Conservation (phyloP, 30 jellyfish, hydroid and myxozoan genomes). For the Turritopsis rubra region DNA sequence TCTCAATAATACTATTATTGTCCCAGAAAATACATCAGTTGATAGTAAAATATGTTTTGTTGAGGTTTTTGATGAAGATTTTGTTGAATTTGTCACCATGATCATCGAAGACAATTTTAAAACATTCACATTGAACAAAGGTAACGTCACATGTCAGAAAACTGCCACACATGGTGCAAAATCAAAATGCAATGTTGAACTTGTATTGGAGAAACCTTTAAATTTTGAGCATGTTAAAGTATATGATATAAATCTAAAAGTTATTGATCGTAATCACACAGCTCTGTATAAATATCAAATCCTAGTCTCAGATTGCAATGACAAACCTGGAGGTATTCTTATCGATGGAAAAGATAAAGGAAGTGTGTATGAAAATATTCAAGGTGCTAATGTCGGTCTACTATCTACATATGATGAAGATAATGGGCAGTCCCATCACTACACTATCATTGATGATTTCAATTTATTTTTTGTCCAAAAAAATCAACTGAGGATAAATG, state of each 20-base stretch:
- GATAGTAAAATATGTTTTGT: conserved; percentile 6
- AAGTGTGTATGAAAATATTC: conserved; percentile 24
- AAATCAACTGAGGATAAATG: not conserved
- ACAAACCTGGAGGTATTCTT: conserved; percentile 22
- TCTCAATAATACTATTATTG: conserved; percentile 7
- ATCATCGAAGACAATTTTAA: not conserved
- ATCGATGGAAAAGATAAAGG: conserved; percentile 6
- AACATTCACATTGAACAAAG: not conserved
- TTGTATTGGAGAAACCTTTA: conserved; percentile 1
- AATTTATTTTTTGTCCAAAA: conserved; percentile 24
- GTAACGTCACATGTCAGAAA: not conserved
- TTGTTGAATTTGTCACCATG: not conserved
- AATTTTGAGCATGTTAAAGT: conserved; percentile 16
- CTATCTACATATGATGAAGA: conserved; percentile 33
- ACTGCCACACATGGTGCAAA: conserved; percentile 3
- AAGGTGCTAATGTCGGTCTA: conserved; percentile 29
- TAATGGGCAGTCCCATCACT: conserved; percentile 16
- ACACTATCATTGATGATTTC: not conserved
- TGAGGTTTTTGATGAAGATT: conserved; percentile 31
- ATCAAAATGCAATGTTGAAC: conserved; percentile 18
- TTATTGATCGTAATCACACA: conserved; percentile 27
- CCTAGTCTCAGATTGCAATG: conserved; percentile 32
- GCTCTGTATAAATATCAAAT: conserved; percentile 9
- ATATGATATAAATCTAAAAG: conserved; percentile 3
- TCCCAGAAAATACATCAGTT: conserved; percentile 19